A percentile compares a stretch with the other conserved stretches of the same genome.
phyloP scores from a whole-genome alignment of 2,888 invertebrate genomes.

The Drosophila gaucha region DNA sequence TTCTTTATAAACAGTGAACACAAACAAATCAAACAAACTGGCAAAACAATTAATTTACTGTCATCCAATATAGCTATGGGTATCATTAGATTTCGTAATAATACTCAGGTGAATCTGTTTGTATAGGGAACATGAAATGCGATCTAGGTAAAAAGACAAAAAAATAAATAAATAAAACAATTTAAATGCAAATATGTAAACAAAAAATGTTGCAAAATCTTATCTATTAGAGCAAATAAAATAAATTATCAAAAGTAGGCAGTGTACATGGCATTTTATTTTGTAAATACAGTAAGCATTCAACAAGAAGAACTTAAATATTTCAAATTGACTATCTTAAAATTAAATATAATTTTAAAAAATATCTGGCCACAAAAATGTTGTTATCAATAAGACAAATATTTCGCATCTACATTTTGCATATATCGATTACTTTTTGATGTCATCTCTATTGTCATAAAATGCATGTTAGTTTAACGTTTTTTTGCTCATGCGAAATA shows the following conservation, averaged over 20 bases:
- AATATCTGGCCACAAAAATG: no score
- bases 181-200: conserved; percentile 13
- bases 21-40: conserved; percentile 14
- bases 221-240: conserved; percentile 18
- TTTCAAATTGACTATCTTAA: no score
- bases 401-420: no score
- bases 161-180: neutral
- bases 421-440: neutral
- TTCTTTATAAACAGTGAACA: conserved; percentile 8
- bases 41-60: conserved; percentile 12
- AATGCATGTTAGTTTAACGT: neutral
- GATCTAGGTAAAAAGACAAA: neutral
- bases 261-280: neutral
- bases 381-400: neutral
- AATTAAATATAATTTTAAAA: neutral
- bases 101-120: conserved; percentile 22
- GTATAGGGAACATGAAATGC: conserved; percentile 9
- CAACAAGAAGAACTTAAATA: neutral
- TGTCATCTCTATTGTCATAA: conserved; percentile 1
- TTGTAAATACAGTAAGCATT: neutral
- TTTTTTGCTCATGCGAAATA: neutral
- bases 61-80: neutral
- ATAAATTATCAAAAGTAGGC: conserved; percentile 4
- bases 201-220: conserved; percentile 10
- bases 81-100: conserved; percentile 7